Evolutionary conservation across 2,113 vertebrate species (phyloP), one percentile per base, ranked within the genome.

Genomic region (Ptychochromis oligacanthus): DNA sequence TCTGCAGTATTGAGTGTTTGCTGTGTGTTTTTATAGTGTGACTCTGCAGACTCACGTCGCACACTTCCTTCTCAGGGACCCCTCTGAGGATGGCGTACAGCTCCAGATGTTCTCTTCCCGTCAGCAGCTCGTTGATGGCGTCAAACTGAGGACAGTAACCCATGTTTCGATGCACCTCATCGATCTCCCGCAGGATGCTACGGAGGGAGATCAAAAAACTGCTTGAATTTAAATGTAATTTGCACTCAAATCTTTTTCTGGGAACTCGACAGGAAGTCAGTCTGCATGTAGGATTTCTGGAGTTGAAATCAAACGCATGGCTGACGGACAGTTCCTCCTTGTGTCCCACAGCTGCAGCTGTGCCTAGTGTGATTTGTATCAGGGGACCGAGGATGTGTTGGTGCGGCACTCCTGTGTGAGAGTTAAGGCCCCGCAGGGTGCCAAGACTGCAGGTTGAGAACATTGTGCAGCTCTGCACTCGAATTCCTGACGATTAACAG

Each of bases 121-220:
- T 99, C 88, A 99, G 94, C 82, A 99, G 95, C 31, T 99, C 98
- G 4, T 97, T 98, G 89, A 99, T 95, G 88, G 98, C 98, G 85
- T 99, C 98, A 1, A 99, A 99, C 95, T 99, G 98, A 46, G 98
- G 98, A 77, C 98, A 99, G 84, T 99, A 99, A 2, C 98, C 98
- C 97, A 99, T 98, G 93, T 97, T 97, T 93, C 95, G 97, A 87
- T 99, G 97, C 14, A 98, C 98, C 87, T 97, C 95, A 0, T 97
- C 96, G 64, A 99, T 98, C 89, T 98, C 95, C 46, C 97, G 95
- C 87, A 99, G 96, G 87, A 99, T 98, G 70, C 98, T 99, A 75
- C 81, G 89, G 55, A 93, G 79, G 15, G 46, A 3, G 14, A 46
- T 4, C 13, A 46, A 13, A 49, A 49, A 49, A 6, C 46, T 49